Evolutionary conservation across 2,888 invertebrate species (phyloP), one percentile per base, ranked within the genome.

Genomic region (Athetis lepigone): DNA sequence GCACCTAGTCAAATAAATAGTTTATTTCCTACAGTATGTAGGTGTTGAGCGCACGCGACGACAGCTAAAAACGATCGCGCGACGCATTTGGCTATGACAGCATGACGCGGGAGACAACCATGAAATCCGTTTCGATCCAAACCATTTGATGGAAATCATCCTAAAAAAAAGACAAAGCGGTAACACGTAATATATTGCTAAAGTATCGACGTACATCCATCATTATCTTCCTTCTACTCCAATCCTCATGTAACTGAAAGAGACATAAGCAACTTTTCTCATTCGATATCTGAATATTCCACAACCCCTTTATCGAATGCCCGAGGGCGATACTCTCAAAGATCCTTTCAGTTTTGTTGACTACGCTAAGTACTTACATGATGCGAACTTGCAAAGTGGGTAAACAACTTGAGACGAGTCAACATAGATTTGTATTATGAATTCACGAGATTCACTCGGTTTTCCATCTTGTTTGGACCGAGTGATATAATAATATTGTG

Each of bases 391-490:
- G 37, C 19, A 16, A 21, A 39, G 29, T 13, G 16, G 19, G 29
- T 68, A 69, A 64, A 69, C 64, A 69, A 46, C 16, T 69, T 46
- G n/a, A 37, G 36, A 9, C n/a, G 27, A 67, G 64, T 33, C 37
- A 64, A 56, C 45, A 37, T 23, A 21, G 45, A 45, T 45, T 33
- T 63, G 45, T 68, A 45, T 64, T 64, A 68, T 68, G 45, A 23
- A 68, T 68, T 69, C 69, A 33, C 39, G 69, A 64, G 59, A 45
- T 59, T 59, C 62, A 1, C 1, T 39, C 19, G 16, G 27, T 19
- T 33, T 45, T 29, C 58, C 29, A 45, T 58, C 18, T 29, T 45
- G 59, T 69, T 59, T 39, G 45, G 39, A 23, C 2, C 25, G 37
- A 40, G 23, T 19, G 69, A 33, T 33, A 29, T 19, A 4, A 29